Conservation (phyloP, 2,888 invertebrate genomes). For the Leuctra nigra region DNA sequence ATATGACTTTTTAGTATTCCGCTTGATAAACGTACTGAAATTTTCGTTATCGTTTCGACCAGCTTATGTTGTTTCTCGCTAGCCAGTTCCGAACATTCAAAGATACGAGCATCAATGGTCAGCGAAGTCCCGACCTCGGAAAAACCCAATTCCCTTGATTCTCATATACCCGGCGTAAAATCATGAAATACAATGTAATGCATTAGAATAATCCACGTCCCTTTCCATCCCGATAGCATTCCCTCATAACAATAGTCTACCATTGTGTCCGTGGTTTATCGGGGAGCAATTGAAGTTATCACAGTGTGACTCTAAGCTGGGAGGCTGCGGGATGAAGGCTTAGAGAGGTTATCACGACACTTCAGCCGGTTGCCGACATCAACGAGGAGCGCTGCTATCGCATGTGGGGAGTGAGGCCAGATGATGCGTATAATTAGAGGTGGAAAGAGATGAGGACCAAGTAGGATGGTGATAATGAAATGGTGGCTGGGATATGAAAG, state of each 20-base stretch:
- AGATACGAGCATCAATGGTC: not conserved
- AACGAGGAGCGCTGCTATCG: not conserved
- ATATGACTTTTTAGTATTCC: too few species aligned
- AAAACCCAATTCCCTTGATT: conserved; percentile 8
- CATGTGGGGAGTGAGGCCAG: not conserved
- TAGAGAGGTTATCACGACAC: not conserved
- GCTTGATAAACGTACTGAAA: too few species aligned
- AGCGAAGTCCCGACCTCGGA: too few species aligned
- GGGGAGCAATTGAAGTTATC: conserved; percentile 23
- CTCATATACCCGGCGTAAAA: not conserved
- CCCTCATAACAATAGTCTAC: conserved; percentile 7
- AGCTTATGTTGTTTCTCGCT: not conserved
- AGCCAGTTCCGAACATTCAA: not conserved
- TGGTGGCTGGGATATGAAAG: not conserved
- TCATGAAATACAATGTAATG: conserved; percentile 16
- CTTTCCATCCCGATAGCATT: not conserved
- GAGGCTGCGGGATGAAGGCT: not conserved
- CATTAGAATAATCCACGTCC: conserved; percentile 11
- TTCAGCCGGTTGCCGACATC: not conserved
- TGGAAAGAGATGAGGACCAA: not conserved
- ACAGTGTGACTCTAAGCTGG: conserved; percentile 8
- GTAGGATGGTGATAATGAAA: not conserved
- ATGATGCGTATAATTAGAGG: not conserved
- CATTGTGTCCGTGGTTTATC: conserved; percentile 21
- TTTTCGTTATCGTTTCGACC: not conserved